Percentiles rank a stretch among this genome's conserved stretches.
These are phyloP conservation scores for Myotis pilosus DNA, from an alignment of 2,797 vertebrate species.

Conservation along the genomic window DNA sequence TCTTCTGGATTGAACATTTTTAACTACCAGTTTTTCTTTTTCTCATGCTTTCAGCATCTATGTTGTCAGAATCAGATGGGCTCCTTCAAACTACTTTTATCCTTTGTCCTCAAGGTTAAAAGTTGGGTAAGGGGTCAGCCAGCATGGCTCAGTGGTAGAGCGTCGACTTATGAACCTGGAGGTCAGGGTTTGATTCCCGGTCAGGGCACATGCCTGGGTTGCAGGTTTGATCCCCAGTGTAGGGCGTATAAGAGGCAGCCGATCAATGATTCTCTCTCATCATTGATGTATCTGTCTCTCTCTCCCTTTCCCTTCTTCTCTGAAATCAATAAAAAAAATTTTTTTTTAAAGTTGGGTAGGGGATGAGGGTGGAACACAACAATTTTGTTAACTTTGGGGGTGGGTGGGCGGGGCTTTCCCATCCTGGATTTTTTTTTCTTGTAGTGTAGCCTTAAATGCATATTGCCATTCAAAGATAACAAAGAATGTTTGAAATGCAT, in stretches of 20 bases:
- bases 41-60: not conserved
- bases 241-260: too few relatives aligned
- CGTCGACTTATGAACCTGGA: too few relatives aligned
- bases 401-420: not conserved
- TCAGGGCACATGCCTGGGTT: too few relatives aligned
- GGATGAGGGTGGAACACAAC: not conserved
- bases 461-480: not conserved
- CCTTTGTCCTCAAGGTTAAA: not conserved
- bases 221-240: too few relatives aligned
- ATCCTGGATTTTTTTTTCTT: not conserved
- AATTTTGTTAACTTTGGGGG: not conserved
- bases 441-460: not conserved
- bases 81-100: not conserved
- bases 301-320: too few relatives aligned
- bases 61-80: not conserved
- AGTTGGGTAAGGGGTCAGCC: not conserved
- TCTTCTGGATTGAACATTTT: conserved; percentile 20
- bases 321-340: too few relatives aligned
- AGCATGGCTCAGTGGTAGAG: too few relatives aligned
- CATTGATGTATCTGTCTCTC: too few relatives aligned
- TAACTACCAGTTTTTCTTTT: not conserved
- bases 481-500: not conserved
- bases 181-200: too few relatives aligned
- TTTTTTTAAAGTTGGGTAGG: not conserved
- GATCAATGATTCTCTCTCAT: too few relatives aligned